A percentile compares a stretch with the other conserved stretches of the same genome.
Conservation (phyloP, 37 sponge, comb jelly and placozoan species). For the Oopsacas minuta region DNA sequence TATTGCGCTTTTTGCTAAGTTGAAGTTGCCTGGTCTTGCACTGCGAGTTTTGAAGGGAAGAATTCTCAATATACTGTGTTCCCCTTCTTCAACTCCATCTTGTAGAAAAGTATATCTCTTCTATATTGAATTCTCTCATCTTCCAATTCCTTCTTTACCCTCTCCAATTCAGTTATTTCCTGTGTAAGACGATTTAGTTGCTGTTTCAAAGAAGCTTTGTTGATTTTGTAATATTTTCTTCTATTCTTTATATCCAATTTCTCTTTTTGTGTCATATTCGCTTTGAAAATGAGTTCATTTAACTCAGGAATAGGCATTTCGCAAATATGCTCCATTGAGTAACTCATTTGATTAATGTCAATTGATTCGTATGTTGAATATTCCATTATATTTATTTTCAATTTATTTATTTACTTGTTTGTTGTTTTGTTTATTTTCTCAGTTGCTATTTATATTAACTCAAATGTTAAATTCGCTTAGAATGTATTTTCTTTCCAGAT, state of each 20-base stretch:
- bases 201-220: conserved; percentile 3
- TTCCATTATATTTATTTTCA: not conserved
- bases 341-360: not conserved
- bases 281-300: not conserved
- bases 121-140: not conserved
- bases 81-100: not conserved
- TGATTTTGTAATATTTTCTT: conserved; percentile 10
- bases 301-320: conserved; percentile 8
- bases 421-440: not conserved
- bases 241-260: not conserved
- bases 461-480: no score
- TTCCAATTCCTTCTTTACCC: not conserved
- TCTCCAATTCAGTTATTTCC: not conserved
- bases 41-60: no score
- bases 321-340: not conserved
- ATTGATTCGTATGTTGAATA: not conserved
- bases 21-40: not conserved
- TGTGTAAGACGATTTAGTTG: not conserved
- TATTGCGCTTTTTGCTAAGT: no score
- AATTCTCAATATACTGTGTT: not conserved
- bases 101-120: conserved; percentile 13
- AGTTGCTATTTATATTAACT: not conserved
- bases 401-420: not conserved
- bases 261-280: not conserved
- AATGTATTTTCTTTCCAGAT: no score